phyloP scores from a whole-genome alignment of 2,113 vertebrate genomes.

The Gobiocypris rarus region DNA sequence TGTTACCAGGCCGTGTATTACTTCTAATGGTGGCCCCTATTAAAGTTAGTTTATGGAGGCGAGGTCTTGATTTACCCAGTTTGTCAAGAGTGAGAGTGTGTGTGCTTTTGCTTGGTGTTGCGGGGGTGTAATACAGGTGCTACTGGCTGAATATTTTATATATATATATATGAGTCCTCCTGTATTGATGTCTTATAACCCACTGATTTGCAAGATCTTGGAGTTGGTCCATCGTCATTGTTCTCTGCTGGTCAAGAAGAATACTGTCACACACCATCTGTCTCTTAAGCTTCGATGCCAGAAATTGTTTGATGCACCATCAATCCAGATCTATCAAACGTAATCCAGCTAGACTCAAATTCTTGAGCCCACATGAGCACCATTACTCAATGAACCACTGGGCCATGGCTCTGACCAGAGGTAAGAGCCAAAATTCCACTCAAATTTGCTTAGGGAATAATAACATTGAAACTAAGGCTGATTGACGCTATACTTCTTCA shows the following conservation, averaged over 20 bases:
- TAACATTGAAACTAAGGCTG: background rate
- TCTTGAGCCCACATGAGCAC: background rate
- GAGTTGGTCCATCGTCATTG: background rate
- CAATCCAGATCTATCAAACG: slow-evolving; percentile 11
- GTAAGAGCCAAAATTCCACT: background rate
- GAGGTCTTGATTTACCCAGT: slow-evolving; percentile 42
- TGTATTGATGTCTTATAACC: background rate
- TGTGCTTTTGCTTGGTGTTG: background rate
- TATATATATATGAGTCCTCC: background rate
- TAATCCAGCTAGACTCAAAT: background rate
- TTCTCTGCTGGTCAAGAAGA: slow-evolving; percentile 6
- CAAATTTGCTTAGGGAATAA: background rate
- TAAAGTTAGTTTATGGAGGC: slow-evolving; percentile 60
- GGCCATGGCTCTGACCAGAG: background rate
- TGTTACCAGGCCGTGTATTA: slow-evolving; percentile 47
- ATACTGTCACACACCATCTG: slow-evolving; percentile 21
- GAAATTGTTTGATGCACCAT: slow-evolving; percentile 6
- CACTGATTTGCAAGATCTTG: background rate
- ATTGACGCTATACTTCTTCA: background rate
- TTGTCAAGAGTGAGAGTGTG: background rate
- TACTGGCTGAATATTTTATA: background rate
- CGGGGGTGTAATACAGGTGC: background rate
- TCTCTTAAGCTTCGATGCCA: slow-evolving; percentile 8
- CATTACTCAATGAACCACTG: background rate
- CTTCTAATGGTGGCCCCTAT: slow-evolving; percentile 55